Base-by-base conservation (phyloP, 2,797 vertebrate genomes). In the Enteromius radiatus region DNA sequence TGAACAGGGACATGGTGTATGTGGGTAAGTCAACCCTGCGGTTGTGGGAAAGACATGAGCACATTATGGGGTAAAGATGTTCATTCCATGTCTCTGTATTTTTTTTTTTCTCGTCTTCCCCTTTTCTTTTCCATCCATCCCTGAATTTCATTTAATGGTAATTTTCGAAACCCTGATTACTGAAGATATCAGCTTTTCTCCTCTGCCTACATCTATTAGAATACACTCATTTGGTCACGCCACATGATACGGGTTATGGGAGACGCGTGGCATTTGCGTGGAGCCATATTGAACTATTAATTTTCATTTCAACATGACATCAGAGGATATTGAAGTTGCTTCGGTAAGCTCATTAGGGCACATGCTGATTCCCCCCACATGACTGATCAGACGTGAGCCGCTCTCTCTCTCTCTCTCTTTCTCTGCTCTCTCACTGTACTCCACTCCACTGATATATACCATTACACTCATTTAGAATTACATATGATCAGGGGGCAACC, bases 261-360 rank as follows among this genome's bases (percentile, higher is more conserved):
- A 94, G 93, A 93, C 87, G 91, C 91, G 76, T 91, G 88, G 90
- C 88, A 91, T 88, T 84, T 83, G 83, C 82, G 14, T 84, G 86
- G 63, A 89, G 89, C 86, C 81, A 89, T 91, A 93, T 92, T 94
- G 92, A 93, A 92, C 93, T 93, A 94, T 93, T 94, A 90, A 92
- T 94, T 95, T 95, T 95, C 93, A 94, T 95, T 95, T 94, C 92
- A 92, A 92, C 92, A 92, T 94, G 94, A 95, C 93, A 93, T 93
- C 91, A 90, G 87, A 92, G 92, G 91, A 94, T 93, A 93, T 93
- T 92, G 92, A 93, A 93, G 92, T 93, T 93, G 92, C 92, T 93
- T 93, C 88, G 90, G 91, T 91, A 91, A 90, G 90, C 93, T 95
- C 90, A 91, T 93, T 93, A 92, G 82, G 87, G 67, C 45, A 43